Conservation (phyloP, 2,888 invertebrate genomes). For the Hydroisotoma schaefferi region DNA sequence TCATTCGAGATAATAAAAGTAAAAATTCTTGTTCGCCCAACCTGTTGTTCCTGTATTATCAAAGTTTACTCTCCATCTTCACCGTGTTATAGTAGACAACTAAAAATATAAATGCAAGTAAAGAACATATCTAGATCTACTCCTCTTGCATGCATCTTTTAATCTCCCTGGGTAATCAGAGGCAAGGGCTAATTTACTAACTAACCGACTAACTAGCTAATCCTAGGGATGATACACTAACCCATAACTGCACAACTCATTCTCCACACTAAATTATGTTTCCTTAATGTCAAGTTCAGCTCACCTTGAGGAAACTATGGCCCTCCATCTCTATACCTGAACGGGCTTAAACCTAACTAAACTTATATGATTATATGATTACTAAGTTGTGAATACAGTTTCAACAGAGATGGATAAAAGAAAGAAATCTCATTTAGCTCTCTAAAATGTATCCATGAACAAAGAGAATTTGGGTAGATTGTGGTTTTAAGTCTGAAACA, state of each 20-base stretch:
- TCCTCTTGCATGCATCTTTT: constrained; percentile 11
- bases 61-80: no score
- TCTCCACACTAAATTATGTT: constrained; percentile 9
- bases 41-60: no score
- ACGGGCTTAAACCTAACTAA: no score
- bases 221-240: constrained; percentile 13
- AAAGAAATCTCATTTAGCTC: constrained; percentile 5
- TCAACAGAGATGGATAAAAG: not conserved
- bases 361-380: no score
- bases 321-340: no score
- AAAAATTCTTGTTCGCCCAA: not conserved
- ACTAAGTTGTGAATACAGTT: no score
- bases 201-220: constrained; percentile 1
- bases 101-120: no score
- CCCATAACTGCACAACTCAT: constrained; percentile 14
- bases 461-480: constrained; percentile 3
- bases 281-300: not conserved
- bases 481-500: constrained; percentile 8
- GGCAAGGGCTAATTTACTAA: not conserved
- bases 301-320: not conserved
- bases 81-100: no score
- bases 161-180: constrained; percentile 10
- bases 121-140: no score
- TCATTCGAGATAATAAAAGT: not conserved
- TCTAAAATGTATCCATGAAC: not conserved